A percentile compares a stretch with the other conserved stretches of the same genome.
phyloP scores from a whole-genome alignment of 2,797 vertebrate genomes.

The Scolopax bukidnonensis region DNA sequence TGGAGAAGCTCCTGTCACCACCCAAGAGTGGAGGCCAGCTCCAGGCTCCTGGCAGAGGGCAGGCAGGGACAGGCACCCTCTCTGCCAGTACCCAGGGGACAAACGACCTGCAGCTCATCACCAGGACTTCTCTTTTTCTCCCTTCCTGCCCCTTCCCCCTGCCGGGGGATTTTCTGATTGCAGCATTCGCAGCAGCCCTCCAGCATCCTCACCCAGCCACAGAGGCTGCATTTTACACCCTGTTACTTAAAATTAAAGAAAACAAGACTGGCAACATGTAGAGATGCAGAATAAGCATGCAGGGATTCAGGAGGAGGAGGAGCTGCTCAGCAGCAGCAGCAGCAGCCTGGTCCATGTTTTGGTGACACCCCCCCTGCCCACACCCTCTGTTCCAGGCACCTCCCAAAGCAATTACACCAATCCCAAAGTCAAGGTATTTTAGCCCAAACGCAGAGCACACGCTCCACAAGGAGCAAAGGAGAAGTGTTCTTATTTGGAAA shows the following conservation, averaged over 20 bases:
- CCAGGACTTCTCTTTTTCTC: background rate
- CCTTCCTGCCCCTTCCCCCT: too few species aligned
- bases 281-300: background rate
- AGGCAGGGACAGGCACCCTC: background rate
- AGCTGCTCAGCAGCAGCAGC: background rate
- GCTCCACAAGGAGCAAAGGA: rapidly evolving
- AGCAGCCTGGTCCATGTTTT: background rate
- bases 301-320: background rate
- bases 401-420: background rate
- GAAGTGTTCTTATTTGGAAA: rapidly evolving
- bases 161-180: background rate
- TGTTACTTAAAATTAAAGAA: background rate
- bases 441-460: background rate
- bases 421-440: background rate
- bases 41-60: background rate
- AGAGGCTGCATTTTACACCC: background rate
- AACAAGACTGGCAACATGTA: background rate
- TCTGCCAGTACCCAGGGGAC: background rate
- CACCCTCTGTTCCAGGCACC: background rate
- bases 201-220: rapidly evolving
- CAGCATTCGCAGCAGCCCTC: background rate
- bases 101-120: background rate
- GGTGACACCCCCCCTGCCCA: background rate
- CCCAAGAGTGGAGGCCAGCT: background rate
- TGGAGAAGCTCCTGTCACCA: background rate